Conservation (phyloP, 2,113 vertebrate genomes). For the Mustela nigripes region DNA sequence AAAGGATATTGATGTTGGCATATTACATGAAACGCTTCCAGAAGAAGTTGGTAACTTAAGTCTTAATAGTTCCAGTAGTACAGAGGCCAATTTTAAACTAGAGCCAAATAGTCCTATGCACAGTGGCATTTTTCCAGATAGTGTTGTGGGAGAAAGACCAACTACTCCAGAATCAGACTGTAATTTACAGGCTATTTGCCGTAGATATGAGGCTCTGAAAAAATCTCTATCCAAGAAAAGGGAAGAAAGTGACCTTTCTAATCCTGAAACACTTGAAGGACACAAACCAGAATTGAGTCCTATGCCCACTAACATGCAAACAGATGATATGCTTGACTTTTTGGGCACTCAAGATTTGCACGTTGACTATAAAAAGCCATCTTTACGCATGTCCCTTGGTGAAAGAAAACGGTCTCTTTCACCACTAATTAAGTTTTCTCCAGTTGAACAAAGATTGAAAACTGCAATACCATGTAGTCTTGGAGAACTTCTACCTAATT, state of each 20-base stretch:
- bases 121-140: neutral
- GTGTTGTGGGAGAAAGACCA: neutral
- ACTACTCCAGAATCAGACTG: constrained; percentile 5
- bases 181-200: constrained; percentile 43
- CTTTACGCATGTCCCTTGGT: neutral
- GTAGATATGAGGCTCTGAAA: constrained; percentile 63
- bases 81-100: neutral
- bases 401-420: constrained; percentile 76
- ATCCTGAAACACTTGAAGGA: neutral
- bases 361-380: constrained; percentile 54
- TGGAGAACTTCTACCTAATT: constrained; percentile 40
- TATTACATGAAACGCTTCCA: constrained; percentile 86
- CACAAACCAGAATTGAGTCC: neutral
- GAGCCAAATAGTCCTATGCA: constrained; percentile 51
- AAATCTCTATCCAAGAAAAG: constrained; percentile 47
- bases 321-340: neutral
- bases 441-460: constrained; percentile 67
- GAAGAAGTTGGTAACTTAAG: constrained; percentile 68
- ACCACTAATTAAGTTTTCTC: constrained; percentile 76
- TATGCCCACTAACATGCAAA: neutral
- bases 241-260: constrained; percentile 47
- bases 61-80: constrained; percentile 15
- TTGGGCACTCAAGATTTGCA: constrained; percentile 59
- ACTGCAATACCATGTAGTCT: neutral
- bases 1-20: constrained; percentile 47